phyloP scores from a whole-genome alignment of 2,888 invertebrate genomes.

The Cyclophora albipunctata region DNA sequence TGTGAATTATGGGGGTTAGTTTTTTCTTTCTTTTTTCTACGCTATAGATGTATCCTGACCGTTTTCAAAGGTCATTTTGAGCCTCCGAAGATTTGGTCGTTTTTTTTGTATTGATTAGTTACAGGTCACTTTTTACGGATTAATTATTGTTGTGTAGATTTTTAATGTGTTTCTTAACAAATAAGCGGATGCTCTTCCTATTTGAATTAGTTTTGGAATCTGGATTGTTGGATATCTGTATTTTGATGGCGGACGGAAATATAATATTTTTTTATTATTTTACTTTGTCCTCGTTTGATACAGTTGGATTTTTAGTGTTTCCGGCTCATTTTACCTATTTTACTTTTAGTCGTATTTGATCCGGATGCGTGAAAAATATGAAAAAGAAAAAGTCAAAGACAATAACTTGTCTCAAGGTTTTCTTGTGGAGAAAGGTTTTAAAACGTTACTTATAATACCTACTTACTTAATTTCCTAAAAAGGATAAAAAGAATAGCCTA shows the following conservation, averaged over 20 bases:
- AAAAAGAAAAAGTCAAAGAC: too few relatives aligned
- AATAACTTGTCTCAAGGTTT: too few relatives aligned
- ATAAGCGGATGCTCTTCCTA: slow-evolving; percentile 53
- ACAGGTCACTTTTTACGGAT: slow-evolving; percentile 43
- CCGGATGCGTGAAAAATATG: too few relatives aligned
- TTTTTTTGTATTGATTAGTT: slow-evolving; percentile 32
- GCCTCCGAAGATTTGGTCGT: slow-evolving; percentile 42
- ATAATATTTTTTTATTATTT: slow-evolving; percentile 2
- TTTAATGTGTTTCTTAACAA: slow-evolving; percentile 45
- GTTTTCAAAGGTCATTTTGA: slow-evolving; percentile 63
- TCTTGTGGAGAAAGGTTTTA: too few relatives aligned
- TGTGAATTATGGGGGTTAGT: slow-evolving; percentile 67
- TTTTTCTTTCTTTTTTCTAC: slow-evolving; percentile 17
- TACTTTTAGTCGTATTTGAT: too few relatives aligned
- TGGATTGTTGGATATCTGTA: slow-evolving; percentile 27
- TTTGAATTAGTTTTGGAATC: slow-evolving; percentile 20
- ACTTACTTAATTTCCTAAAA: too few relatives aligned
- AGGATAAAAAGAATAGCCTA: too few relatives aligned
- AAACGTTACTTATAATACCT: too few relatives aligned
- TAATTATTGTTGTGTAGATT: slow-evolving; percentile 42
- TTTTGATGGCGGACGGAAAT: slow-evolving; percentile 8
- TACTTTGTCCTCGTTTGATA: not conserved
- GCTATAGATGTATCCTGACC: slow-evolving; percentile 49
- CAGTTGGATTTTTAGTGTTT: too few relatives aligned
- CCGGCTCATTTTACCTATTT: too few relatives aligned